Percentiles rank a stretch among this genome's conserved stretches.
Evolutionary conservation across 2,888 invertebrate genomes (phyloP).

Genomic region (Sphaerophoria rueppellii): DNA sequence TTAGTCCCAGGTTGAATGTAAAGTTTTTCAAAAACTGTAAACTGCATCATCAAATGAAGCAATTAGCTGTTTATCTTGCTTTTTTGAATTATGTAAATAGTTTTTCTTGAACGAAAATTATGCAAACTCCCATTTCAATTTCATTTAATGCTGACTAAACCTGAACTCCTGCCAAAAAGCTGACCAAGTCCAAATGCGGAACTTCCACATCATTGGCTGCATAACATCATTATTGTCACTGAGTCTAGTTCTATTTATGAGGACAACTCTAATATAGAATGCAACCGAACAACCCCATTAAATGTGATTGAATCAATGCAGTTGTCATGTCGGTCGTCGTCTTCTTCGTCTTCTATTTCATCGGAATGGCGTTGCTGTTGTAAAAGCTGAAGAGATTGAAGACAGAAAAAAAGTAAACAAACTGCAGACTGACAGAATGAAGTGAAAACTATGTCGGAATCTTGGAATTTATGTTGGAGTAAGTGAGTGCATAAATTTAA

Average conservation of each 20-base stretch:
- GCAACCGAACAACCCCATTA: slow-evolving; percentile 57
- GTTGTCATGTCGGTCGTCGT: neutral
- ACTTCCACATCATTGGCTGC: slow-evolving; percentile 15
- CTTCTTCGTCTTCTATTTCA: neutral
- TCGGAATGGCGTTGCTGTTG: neutral
- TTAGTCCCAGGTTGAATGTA: no score
- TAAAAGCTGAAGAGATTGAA: neutral
- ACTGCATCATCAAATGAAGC: no score
- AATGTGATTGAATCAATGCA: slow-evolving; percentile 36
- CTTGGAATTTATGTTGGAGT: slow-evolving; percentile 60
- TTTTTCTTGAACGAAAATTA: neutral
- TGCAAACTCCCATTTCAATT: slow-evolving; percentile 26
- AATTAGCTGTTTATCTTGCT: no score
- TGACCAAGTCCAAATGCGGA: slow-evolving; percentile 46
- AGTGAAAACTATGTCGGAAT: slow-evolving; percentile 52
- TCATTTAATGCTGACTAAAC: slow-evolving; percentile 10
- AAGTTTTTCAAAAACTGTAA: no score
- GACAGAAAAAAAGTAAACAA: neutral
- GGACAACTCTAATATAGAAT: slow-evolving; percentile 53
- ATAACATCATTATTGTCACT: slow-evolving; percentile 46
- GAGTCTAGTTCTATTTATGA: slow-evolving; percentile 43
- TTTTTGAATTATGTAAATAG: no score
- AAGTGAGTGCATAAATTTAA: slow-evolving; percentile 45
- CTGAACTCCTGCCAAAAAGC: slow-evolving; percentile 44
- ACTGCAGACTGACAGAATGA: neutral